phyloP scores from a whole-genome alignment of 2,113 vertebrate species.

The Catharus bicknelli region DNA sequence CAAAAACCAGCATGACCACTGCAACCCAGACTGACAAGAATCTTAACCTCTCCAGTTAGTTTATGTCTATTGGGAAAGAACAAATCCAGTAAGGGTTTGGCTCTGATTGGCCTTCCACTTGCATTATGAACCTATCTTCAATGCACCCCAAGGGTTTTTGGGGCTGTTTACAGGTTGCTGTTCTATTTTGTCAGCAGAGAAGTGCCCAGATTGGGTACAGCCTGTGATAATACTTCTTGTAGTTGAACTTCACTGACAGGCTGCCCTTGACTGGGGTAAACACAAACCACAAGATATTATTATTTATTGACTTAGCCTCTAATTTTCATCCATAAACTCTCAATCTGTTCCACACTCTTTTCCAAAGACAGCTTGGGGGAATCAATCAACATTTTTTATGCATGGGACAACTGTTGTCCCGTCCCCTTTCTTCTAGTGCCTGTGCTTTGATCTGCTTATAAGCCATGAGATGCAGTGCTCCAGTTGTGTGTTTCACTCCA shows the following conservation, averaged over 20 bases:
- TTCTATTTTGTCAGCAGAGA: neutral
- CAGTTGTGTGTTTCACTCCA: neutral
- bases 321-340: neutral
- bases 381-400: neutral
- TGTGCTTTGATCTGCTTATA: neutral
- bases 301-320: neutral
- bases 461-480: neutral
- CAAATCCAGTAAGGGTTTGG: neutral
- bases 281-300: neutral
- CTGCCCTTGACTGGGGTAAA: neutral
- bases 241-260: neutral
- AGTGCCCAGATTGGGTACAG: neutral
- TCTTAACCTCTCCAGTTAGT: neutral
- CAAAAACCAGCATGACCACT: neutral
- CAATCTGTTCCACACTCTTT: neutral
- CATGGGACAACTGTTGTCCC: neutral
- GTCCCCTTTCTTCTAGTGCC: neutral
- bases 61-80: neutral
- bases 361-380: neutral
- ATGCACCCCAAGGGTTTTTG: neutral
- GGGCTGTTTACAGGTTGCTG: neutral
- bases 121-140: neutral
- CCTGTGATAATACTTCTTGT: neutral
- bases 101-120: neutral
- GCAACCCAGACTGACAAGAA: neutral